Percentiles rank a stretch among this genome's conserved stretches.
Evolutionary conservation across 1,140 invertebrate species (phyloP).

Genomic region (Stegodyphus mimosarum): DNA sequence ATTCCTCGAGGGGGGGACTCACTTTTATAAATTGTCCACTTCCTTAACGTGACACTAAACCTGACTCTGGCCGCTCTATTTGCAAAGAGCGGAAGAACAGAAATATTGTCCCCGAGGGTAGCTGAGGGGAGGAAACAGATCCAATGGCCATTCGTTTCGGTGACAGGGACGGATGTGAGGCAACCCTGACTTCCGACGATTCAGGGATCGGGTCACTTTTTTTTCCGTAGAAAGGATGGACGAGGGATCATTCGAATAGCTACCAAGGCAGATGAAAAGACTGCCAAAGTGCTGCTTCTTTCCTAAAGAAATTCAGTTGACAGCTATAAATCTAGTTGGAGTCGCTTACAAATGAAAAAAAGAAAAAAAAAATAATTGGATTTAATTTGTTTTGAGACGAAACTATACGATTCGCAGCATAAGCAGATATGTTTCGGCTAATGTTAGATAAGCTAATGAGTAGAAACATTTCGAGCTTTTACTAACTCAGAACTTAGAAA

Average conservation of each 20-base stretch:
- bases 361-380: too few relatives aligned
- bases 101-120: constrained; percentile 4
- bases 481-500: too few relatives aligned
- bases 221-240: neutral
- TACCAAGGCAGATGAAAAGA: too few relatives aligned
- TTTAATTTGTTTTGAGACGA: too few relatives aligned
- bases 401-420: too few relatives aligned
- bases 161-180: constrained; percentile 44
- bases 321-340: too few relatives aligned
- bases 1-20: neutral
- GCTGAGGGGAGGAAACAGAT: constrained; percentile 1
- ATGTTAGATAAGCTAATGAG: too few relatives aligned
- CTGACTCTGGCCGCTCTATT: neutral
- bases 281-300: too few relatives aligned
- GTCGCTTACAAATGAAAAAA: too few relatives aligned
- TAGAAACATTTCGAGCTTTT: too few relatives aligned
- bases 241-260: neutral
- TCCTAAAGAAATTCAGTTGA: too few relatives aligned
- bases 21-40: constrained; percentile 51
- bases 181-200: constrained; percentile 43
- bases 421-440: too few relatives aligned
- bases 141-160: constrained; percentile 18
- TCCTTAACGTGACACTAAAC: constrained; percentile 29
- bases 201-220: constrained; percentile 4
- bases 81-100: constrained; percentile 8